Evolutionary conservation across 2,113 vertebrate genomes (phyloP), one percentile per base, ranked within the genome.

Genomic region (Callospermophilus lateralis): DNA sequence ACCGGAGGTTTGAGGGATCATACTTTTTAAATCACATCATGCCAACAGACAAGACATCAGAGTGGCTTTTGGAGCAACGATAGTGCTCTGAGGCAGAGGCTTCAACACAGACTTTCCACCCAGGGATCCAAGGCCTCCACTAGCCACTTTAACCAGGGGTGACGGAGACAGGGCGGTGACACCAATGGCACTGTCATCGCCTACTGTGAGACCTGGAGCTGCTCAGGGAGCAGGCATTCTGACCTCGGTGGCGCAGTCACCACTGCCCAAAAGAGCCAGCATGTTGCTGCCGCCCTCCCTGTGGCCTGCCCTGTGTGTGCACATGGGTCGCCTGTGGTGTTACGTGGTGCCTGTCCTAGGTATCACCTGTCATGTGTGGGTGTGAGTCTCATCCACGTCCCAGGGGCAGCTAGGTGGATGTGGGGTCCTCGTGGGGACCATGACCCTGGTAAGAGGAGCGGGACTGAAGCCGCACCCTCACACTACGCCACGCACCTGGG

Each of bases 401-500:
- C 55, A 22, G 72, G 72, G 48, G 39, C 39, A 61, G 65, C 6
- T 4, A 37, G 65, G 11, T 13, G 61, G 30, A 10, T 19, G 3
- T 37, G 17, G 39, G 32, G 39, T 81, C 24, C 51, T 17, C 24
- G 0, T 3, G 68, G 37, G 32, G 39, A 19, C 77, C 30, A 30
- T 22, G 15, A 22, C n/a, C 51, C 37, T 3, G 10, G 4, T 20
- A 4, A 6, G 8, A 58, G 34, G 42, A 13, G 13, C 2, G 1
- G 32, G 32, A 6, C 15, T 2, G 63, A 45, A 53, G n/a, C 37
- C 28, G 4, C 9, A 2, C 13, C 22, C 20, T 7, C 8, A 0
- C 20, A 7, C 28, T 12, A 17, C 4, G 32, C 81, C 34, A 0
- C 1, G 2, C 0, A 0, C 90, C 81, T 26, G 48, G n/a, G 34